Percentiles rank a stretch among this genome's conserved stretches.
phyloP scores from a whole-genome alignment of 2,888 invertebrate species.

The Thera obeliscata region DNA sequence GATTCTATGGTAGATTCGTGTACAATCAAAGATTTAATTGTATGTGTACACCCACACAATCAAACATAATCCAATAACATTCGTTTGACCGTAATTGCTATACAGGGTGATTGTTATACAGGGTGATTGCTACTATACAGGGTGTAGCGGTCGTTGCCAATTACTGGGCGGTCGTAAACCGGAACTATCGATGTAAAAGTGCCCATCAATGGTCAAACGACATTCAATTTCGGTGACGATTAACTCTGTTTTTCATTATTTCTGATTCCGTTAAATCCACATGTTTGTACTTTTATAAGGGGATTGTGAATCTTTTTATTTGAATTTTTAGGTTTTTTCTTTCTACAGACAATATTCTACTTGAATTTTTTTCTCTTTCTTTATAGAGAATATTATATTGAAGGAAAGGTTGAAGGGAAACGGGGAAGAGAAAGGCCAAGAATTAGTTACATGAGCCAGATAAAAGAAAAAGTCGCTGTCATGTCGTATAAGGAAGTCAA shows the following conservation, averaged over 20 bases:
- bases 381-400: too few relatives aligned
- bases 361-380: too few relatives aligned
- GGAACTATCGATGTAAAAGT: constrained; percentile 65
- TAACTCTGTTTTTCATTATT: constrained; percentile 22
- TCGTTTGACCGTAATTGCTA: constrained; percentile 41
- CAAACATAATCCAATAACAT: constrained; percentile 44
- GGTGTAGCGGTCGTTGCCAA: constrained; percentile 58
- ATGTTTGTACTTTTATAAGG: neutral
- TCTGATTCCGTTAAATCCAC: neutral
- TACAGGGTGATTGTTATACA: constrained; percentile 28
- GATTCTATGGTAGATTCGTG: too few relatives aligned
- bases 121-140: constrained; percentile 34
- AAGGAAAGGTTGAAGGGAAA: too few relatives aligned
- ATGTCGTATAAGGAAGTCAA: too few relatives aligned
- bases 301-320: too few relatives aligned
- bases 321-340: too few relatives aligned
- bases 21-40: constrained; percentile 20
- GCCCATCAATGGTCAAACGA: constrained; percentile 34
- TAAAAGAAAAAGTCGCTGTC: too few relatives aligned
- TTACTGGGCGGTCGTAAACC: constrained; percentile 66
- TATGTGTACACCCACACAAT: constrained; percentile 32
- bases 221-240: constrained; percentile 40
- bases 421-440: too few relatives aligned
- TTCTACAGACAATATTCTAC: too few relatives aligned
- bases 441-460: too few relatives aligned